These are phyloP conservation scores for Anguilla megastoma DNA, from an alignment of 2,797 vertebrate species.

Conservation along the genomic window DNA sequence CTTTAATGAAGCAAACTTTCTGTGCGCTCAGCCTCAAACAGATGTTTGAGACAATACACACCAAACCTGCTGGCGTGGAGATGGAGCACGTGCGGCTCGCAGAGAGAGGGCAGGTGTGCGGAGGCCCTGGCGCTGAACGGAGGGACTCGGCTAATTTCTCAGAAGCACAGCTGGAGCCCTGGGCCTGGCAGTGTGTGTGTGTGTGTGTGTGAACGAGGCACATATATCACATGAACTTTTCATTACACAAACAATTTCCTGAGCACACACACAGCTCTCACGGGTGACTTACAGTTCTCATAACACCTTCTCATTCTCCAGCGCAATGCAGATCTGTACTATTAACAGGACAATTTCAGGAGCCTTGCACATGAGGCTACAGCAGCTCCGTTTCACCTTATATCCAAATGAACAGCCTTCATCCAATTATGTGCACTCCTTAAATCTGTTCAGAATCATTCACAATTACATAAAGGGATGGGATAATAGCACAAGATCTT, in stretches of 20 bases:
- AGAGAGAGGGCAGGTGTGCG: background rate
- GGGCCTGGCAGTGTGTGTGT: background rate
- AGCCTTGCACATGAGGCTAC: background rate
- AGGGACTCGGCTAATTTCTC: constrained; percentile 20
- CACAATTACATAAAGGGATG: background rate
- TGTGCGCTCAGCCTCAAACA: background rate
- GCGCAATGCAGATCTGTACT: background rate
- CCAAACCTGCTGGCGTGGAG: background rate
- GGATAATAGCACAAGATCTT: background rate
- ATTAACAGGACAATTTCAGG: background rate
- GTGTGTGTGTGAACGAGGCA: background rate
- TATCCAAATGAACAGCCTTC: background rate
- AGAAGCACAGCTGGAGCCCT: background rate
- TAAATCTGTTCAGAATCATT: background rate
- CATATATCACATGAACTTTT: background rate
- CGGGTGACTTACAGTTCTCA: background rate
- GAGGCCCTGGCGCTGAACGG: background rate
- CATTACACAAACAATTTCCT: background rate
- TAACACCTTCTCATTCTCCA: background rate
- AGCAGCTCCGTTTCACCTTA: background rate
- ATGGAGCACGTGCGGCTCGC: background rate
- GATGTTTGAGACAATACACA: background rate
- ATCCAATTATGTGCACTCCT: background rate
- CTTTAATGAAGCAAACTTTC: background rate
- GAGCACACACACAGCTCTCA: background rate